Evolutionary conservation across 2,888 invertebrate genomes (phyloP).

Genomic region (Hydriomena furcata): DNA sequence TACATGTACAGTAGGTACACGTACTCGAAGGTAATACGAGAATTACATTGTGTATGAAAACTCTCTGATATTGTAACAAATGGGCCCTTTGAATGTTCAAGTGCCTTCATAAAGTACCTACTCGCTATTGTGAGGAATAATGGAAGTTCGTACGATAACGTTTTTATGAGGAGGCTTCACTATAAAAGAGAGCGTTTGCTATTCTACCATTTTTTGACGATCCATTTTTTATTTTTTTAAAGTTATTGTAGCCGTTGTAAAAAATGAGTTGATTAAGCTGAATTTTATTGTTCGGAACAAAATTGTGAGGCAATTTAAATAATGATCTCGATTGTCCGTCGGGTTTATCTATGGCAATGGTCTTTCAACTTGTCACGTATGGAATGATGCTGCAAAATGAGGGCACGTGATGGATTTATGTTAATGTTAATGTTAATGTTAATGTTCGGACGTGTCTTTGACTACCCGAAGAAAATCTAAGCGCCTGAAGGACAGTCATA

Average conservation of each 20-base stretch:
- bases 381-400: no score
- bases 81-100: constrained; percentile 20
- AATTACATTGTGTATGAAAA: constrained; percentile 20
- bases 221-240: constrained; percentile 5
- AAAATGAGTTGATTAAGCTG: no score
- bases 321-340: no score
- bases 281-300: no score
- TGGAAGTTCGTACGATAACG: constrained; percentile 27
- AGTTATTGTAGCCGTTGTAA: constrained; percentile 1
- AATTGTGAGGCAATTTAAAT: no score
- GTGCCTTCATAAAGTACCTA: constrained; percentile 23
- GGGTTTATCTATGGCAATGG: no score
- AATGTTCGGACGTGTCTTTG: no score
- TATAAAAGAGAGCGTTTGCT: constrained; percentile 25
- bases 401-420: no score
- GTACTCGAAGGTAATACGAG: constrained; percentile 4
- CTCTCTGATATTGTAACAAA: constrained; percentile 26
- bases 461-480: no score
- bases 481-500: no score
- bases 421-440: no score
- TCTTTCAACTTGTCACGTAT: no score
- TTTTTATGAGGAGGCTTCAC: constrained; percentile 25
- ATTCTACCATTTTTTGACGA: constrained; percentile 14
- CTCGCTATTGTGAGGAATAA: constrained; percentile 25
- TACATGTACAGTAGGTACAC: background rate